Conservation (phyloP, 2,113 vertebrate species). For the Cricetomys ansorgei region DNA sequence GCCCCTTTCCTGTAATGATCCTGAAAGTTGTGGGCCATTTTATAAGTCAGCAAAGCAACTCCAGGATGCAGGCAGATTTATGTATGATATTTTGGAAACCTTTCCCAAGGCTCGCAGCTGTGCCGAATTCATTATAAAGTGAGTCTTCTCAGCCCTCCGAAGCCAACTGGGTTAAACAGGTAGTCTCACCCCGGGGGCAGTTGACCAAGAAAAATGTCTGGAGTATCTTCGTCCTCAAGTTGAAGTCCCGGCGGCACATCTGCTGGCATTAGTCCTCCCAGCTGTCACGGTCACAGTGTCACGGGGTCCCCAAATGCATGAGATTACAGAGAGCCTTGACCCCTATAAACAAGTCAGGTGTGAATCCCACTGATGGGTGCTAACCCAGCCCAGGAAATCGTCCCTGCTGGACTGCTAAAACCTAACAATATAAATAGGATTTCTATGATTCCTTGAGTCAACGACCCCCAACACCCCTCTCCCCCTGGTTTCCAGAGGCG, state of each 20-base stretch:
- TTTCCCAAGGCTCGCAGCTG: background rate
- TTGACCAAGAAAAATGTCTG: background rate
- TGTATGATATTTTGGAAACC: background rate
- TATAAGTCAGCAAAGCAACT: slow-evolving; percentile 18
- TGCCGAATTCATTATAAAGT: background rate
- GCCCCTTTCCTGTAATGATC: background rate
- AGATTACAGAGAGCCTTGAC: slow-evolving; percentile 73
- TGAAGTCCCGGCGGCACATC: slow-evolving; percentile 44
- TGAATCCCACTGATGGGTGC: slow-evolving; percentile 75
- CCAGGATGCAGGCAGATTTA: background rate
- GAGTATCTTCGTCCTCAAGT: slow-evolving; percentile 13
- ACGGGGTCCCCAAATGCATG: slow-evolving; percentile 69
- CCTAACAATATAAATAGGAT: background rate
- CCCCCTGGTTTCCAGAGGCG: background rate
- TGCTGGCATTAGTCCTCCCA: slow-evolving; percentile 72
- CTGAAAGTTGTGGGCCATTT: background rate
- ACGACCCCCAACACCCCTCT: no score
- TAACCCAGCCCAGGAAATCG: slow-evolving; percentile 56
- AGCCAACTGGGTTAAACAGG: slow-evolving; percentile 14
- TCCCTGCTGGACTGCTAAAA: slow-evolving; percentile 25
- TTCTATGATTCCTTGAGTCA: background rate
- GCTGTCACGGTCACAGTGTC: slow-evolving; percentile 71
- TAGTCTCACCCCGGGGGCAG: slow-evolving; percentile 7
- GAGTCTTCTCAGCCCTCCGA: background rate
- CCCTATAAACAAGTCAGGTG: slow-evolving; percentile 83